These are phyloP conservation scores for Aplysina aerophoba DNA, from an alignment of 37 sponge, comb jelly and placozoan genomes.

Conservation along the genomic window DNA sequence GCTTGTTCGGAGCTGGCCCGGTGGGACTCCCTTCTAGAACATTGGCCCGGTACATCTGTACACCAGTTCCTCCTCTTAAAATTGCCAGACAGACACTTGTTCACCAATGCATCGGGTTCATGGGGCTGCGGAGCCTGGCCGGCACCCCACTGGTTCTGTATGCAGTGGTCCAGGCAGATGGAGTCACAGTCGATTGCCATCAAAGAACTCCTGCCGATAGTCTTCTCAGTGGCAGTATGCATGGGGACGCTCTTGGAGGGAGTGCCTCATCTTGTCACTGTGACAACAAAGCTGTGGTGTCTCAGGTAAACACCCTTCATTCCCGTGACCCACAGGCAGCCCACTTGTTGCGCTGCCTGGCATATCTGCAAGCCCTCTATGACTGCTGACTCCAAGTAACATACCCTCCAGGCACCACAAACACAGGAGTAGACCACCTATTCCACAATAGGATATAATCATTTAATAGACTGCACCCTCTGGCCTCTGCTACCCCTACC, in stretches of 20 bases:
- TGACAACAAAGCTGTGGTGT: constrained; percentile 28
- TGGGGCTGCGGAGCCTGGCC: constrained; percentile 37
- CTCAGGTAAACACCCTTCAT: background rate
- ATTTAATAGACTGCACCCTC: background rate
- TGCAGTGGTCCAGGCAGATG: background rate
- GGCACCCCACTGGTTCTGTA: constrained; percentile 3
- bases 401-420: background rate
- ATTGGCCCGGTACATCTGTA: background rate
- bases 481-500: constrained; percentile 4
- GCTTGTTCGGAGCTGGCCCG: background rate
- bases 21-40: background rate
- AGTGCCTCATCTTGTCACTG: background rate
- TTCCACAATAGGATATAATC: constrained; percentile 14
- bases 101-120: constrained; percentile 17
- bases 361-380: background rate
- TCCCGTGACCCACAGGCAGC: constrained; percentile 14
- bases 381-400: constrained; percentile 4
- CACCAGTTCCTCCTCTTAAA: background rate
- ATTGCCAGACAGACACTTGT: background rate
- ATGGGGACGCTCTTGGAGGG: background rate
- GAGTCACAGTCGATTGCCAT: background rate
- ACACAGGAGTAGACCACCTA: constrained; percentile 16
- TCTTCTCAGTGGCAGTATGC: background rate
- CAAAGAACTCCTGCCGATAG: background rate
- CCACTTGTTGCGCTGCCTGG: constrained; percentile 7